Evolutionary conservation across 2,797 vertebrate species (phyloP).

Genomic region (Todus mexicanus): DNA sequence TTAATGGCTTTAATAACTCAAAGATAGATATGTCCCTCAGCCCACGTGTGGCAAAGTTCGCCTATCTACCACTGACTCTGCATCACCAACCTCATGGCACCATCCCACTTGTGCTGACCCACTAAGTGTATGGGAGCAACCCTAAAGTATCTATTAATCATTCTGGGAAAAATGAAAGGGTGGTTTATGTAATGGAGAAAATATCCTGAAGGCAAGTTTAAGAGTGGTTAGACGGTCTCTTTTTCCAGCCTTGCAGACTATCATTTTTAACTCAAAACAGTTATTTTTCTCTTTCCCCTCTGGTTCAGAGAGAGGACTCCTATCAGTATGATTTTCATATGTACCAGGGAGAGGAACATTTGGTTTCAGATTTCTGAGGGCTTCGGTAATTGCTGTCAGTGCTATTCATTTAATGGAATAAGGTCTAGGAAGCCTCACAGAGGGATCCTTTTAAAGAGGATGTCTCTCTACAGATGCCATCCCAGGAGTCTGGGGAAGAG

Average conservation of each 20-base stretch:
- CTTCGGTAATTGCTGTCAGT: not conserved
- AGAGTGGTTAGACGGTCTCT: not conserved
- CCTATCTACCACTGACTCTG: not conserved
- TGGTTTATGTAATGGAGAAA: not conserved
- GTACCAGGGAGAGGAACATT: not conserved
- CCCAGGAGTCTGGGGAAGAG: not conserved
- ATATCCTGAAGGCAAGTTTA: not conserved
- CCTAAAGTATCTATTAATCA: not conserved
- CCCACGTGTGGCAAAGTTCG: not conserved
- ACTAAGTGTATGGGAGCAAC: not conserved
- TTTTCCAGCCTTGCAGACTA: not conserved
- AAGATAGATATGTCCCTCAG: not conserved
- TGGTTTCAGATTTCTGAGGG: not conserved
- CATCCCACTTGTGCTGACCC: not conserved
- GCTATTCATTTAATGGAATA: not conserved
- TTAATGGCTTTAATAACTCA: conserved; percentile 20
- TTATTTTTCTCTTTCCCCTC: not conserved
- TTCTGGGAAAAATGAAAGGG: not conserved
- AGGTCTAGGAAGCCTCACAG: not conserved
- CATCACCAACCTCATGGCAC: not conserved
- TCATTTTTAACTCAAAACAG: not conserved
- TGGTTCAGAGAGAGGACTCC: not conserved
- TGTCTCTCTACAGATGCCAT: not conserved
- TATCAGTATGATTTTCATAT: not conserved
- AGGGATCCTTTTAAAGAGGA: not conserved